Evolutionary conservation across 2,888 invertebrate species (phyloP).

Genomic region (Aphrophora alni): DNA sequence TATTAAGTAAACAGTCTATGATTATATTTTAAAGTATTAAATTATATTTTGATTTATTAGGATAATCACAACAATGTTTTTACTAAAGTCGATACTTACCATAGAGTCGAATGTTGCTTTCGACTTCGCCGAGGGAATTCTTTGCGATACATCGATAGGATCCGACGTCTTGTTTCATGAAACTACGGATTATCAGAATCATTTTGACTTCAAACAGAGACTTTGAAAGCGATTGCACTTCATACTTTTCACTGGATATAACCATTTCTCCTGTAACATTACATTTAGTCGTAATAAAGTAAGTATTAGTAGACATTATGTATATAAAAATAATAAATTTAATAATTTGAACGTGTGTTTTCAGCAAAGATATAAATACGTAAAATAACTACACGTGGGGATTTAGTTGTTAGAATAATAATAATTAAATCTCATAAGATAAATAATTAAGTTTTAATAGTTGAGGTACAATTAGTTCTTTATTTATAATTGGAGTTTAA

Average conservation of each 20-base stretch:
- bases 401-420: no score
- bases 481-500: no score
- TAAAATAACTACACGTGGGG: no score
- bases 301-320: no score
- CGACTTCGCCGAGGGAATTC: conserved; percentile 86
- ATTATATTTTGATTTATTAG: no score
- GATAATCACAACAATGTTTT: no score
- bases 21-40: no score
- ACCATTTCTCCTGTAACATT: conserved; percentile 66
- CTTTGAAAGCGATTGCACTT: conserved; percentile 72
- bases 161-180: conserved; percentile 78
- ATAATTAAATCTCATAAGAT: no score
- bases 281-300: no score
- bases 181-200: conserved; percentile 76
- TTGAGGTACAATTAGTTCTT: no score
- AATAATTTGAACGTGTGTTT: background rate
- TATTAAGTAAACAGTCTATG: no score
- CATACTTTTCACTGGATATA: conserved; percentile 79
- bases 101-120: conserved; percentile 85
- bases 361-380: background rate
- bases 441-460: no score
- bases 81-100: conserved; percentile 64
- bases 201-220: conserved; percentile 84
- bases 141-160: conserved; percentile 87
- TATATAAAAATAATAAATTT: background rate